These are phyloP conservation scores for Neuroscelio doddi DNA, from an alignment of 2,888 invertebrate species.

Conservation along the genomic window DNA sequence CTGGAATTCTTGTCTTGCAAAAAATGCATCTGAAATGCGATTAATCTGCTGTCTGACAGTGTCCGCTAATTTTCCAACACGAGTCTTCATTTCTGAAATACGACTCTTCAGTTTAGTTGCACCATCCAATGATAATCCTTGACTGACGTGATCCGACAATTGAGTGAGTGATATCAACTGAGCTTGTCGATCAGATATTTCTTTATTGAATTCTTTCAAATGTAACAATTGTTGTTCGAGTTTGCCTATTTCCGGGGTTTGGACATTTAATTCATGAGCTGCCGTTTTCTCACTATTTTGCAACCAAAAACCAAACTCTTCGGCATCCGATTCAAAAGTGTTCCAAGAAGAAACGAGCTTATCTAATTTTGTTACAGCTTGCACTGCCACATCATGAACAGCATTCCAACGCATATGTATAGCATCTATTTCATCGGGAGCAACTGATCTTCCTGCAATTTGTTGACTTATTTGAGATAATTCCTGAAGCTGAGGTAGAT, in stretches of 20 bases:
- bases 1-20: constrained; percentile 88
- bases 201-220: constrained; percentile 86
- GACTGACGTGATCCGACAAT: constrained; percentile 84
- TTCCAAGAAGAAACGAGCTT: constrained; percentile 87
- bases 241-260: constrained; percentile 82
- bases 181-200: constrained; percentile 89
- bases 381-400: constrained; percentile 85
- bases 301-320: constrained; percentile 86
- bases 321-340: constrained; percentile 84
- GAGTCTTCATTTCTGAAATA: constrained; percentile 82
- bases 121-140: constrained; percentile 85
- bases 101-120: constrained; percentile 81
- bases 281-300: constrained; percentile 78
- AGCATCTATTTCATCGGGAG: constrained; percentile 88
- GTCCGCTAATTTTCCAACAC: constrained; percentile 84
- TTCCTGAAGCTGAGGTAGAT: constrained; percentile 82
- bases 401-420: constrained; percentile 89
- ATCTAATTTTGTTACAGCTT: constrained; percentile 85
- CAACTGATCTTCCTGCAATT: constrained; percentile 82
- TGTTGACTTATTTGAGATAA: constrained; percentile 83
- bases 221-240: constrained; percentile 84
- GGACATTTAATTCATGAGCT: constrained; percentile 76
- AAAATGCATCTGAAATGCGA: constrained; percentile 85
- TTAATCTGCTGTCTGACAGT: constrained; percentile 84
- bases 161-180: constrained; percentile 86